Percentiles rank a stretch among this genome's conserved stretches.
These are phyloP conservation scores for Maccullochella peelii DNA, from an alignment of 2,113 vertebrate genomes.

Conservation along the genomic window DNA sequence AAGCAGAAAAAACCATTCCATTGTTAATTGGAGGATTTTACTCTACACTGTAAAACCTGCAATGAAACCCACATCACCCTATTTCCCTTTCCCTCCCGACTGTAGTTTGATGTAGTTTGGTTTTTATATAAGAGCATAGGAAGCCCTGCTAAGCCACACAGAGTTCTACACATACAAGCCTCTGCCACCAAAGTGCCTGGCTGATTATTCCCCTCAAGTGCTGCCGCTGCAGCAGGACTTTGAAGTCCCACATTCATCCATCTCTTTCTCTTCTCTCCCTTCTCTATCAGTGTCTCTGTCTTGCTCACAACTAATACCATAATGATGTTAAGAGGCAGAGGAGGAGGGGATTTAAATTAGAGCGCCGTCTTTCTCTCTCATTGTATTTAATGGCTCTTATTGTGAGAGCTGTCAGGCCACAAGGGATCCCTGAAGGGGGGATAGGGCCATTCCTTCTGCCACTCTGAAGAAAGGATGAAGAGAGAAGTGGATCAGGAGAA, in stretches of 20 bases:
- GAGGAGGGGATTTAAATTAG: conserved; percentile 76
- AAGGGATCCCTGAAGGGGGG: conserved; percentile 70
- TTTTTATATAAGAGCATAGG: conserved; percentile 21
- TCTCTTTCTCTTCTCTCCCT: conserved; percentile 48
- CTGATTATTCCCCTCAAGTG: conserved; percentile 79
- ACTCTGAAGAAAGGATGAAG: conserved; percentile 70
- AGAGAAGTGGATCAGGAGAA: conserved; percentile 69
- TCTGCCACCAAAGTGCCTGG: conserved; percentile 51
- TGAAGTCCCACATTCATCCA: conserved; percentile 80
- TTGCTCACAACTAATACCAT: conserved; percentile 58
- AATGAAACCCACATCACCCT: background rate
- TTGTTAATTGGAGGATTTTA: conserved; percentile 3
- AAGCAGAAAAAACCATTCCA: background rate
- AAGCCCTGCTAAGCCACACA: conserved; percentile 60
- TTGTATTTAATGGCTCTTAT: conserved; percentile 82
- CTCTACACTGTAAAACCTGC: background rate
- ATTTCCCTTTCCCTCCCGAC: background rate
- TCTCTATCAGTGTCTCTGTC: conserved; percentile 33
- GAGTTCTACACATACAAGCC: conserved; percentile 59
- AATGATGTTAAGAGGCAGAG: conserved; percentile 72
- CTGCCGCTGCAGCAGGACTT: conserved; percentile 70
- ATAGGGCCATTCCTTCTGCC: conserved; percentile 66
- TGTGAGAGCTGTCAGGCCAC: conserved; percentile 73
- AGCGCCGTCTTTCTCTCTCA: conserved; percentile 67
- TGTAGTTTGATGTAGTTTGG: conserved; percentile 33